phyloP scores from a whole-genome alignment of 2,888 invertebrate genomes.

The Metopia argyrocephala region DNA sequence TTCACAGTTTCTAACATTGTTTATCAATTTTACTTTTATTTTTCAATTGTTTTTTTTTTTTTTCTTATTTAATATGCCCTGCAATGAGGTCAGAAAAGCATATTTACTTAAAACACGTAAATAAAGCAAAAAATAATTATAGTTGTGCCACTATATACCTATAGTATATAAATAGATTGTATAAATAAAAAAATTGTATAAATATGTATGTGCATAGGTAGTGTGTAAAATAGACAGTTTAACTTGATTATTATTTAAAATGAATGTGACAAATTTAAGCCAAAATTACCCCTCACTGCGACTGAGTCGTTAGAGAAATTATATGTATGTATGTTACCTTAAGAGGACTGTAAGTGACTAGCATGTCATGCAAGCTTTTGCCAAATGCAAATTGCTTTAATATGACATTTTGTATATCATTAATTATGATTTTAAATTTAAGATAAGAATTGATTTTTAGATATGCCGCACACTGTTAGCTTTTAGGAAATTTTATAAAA shows the following conservation, averaged over 20 bases:
- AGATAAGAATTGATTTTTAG: slow-evolving; percentile 17
- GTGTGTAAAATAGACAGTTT: neutral
- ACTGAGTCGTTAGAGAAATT: too few relatives aligned
- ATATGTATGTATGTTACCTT: too few relatives aligned
- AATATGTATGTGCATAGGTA: neutral
- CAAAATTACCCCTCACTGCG: neutral
- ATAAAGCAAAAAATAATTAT: too few relatives aligned
- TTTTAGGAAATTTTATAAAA: neutral
- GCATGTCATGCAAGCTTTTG: slow-evolving; percentile 5
- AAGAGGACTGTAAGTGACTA: slow-evolving; percentile 1
- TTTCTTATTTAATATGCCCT: slow-evolving; percentile 9
- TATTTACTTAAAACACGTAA: too few relatives aligned
- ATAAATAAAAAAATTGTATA: too few relatives aligned
- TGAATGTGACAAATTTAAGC: slow-evolving; percentile 21
- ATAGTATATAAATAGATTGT: neutral
- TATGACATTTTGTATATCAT: slow-evolving; percentile 25
- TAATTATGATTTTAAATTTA: slow-evolving; percentile 23
- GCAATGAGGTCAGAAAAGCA: slow-evolving; percentile 1
- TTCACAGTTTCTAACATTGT: too few relatives aligned
- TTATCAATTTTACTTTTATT: neutral
- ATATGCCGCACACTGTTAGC: neutral
- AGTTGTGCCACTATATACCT: neutral
- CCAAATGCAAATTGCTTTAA: slow-evolving; percentile 37
- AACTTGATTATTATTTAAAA: slow-evolving; percentile 22
- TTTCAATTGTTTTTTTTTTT: neutral